These are phyloP conservation scores for Sebastes aleutianus DNA, from an alignment of 2,797 vertebrate species.

Conservation along the genomic window DNA sequence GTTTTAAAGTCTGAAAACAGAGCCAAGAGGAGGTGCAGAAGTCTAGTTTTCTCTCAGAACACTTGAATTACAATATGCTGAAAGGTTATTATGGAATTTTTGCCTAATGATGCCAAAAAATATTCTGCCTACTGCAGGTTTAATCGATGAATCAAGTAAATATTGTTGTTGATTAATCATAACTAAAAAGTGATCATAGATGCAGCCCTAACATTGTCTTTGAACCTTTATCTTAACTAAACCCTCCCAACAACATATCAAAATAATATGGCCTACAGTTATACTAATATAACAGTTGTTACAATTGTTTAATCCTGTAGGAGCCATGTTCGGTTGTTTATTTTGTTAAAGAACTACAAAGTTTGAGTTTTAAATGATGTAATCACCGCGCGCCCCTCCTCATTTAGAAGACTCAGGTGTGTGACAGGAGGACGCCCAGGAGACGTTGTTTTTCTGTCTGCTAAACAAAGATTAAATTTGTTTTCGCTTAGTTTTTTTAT, in stretches of 20 bases:
- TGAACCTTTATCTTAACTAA: background rate
- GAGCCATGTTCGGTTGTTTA: background rate
- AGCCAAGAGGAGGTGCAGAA: too few species aligned
- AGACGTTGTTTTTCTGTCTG: background rate
- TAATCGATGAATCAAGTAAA: background rate
- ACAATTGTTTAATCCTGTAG: background rate
- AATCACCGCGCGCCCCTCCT: accelerated
- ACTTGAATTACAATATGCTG: too few species aligned
- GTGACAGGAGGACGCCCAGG: background rate
- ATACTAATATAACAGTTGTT: background rate
- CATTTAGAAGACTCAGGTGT: background rate
- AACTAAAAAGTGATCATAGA: background rate
- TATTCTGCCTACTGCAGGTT: background rate
- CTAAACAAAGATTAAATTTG: accelerated
- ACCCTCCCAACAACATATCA: background rate
- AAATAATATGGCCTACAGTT: background rate
- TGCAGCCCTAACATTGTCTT: background rate
- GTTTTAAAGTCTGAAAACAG: too few species aligned
- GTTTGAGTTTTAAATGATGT: background rate
- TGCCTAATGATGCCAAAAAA: too few species aligned
- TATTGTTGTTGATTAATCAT: background rate
- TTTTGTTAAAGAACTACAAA: background rate
- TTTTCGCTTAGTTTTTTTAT: too few species aligned
- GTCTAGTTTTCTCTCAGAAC: too few species aligned
- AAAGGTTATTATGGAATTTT: too few species aligned